phyloP scores from a whole-genome alignment of 2,797 vertebrate species.

The Trachurus trachurus region DNA sequence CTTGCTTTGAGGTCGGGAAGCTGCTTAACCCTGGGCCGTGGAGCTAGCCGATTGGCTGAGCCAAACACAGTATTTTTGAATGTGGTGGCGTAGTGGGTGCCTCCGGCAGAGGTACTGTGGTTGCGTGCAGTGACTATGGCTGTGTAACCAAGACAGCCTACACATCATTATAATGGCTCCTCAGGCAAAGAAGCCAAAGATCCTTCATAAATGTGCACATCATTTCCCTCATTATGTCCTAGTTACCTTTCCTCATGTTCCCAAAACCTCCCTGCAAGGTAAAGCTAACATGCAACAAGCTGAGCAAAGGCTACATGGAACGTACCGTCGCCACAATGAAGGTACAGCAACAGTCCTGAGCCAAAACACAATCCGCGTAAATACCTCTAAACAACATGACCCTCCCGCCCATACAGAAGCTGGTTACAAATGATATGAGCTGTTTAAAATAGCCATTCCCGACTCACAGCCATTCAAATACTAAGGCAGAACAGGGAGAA shows the following conservation, averaged over 20 bases:
- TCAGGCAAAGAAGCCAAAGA: conserved; percentile 72
- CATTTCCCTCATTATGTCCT: conserved; percentile 71
- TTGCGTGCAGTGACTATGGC: conserved; percentile 74
- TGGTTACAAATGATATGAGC: conserved; percentile 63
- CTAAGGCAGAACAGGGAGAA: conserved; percentile 69
- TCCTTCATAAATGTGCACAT: conserved; percentile 71
- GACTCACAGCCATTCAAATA: conserved; percentile 59
- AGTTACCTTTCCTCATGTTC: conserved; percentile 59
- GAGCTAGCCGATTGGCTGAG: conserved; percentile 73
- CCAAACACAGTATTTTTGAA: conserved; percentile 79
- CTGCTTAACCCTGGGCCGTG: conserved; percentile 79
- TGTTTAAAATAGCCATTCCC: conserved; percentile 65
- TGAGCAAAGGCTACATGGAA: conserved; percentile 22
- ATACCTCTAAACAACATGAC: conserved; percentile 32
- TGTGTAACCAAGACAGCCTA: conserved; percentile 71
- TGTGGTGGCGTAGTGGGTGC: conserved; percentile 73
- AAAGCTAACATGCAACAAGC: conserved; percentile 44
- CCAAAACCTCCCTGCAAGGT: conserved; percentile 39
- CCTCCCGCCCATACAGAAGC: conserved; percentile 35
- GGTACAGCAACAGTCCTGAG: neutral
- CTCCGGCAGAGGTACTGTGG: conserved; percentile 70
- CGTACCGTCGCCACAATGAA: conserved; percentile 6
- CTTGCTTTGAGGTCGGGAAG: conserved; percentile 77
- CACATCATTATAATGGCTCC: conserved; percentile 81
- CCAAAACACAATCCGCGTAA: conserved; percentile 28